phyloP scores from a whole-genome alignment of 2,888 invertebrate genomes.

The Acronicta leporina region DNA sequence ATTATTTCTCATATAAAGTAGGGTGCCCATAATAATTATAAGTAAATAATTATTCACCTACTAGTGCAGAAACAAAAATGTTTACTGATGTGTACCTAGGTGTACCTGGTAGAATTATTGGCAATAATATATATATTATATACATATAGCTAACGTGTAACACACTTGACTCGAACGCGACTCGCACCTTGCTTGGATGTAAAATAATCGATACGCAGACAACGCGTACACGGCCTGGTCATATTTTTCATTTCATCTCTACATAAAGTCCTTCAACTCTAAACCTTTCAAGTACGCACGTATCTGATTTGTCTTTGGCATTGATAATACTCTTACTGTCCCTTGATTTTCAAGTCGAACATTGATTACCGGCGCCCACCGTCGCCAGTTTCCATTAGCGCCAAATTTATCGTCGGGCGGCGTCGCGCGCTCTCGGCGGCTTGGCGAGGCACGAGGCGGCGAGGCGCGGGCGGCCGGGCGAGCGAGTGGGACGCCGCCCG shows the following conservation, averaged over 20 bases:
- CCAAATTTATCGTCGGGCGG: slow-evolving; percentile 87
- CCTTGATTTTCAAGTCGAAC: slow-evolving; percentile 81
- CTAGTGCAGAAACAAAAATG: no score
- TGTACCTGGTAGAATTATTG: neutral
- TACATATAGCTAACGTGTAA: slow-evolving; percentile 39
- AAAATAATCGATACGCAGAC: slow-evolving; percentile 56
- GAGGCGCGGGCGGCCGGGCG: slow-evolving; percentile 64
- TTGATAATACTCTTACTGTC: slow-evolving; percentile 70
- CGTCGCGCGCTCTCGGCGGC: slow-evolving; percentile 76
- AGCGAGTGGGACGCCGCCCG: slow-evolving; percentile 75
- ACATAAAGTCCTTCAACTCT: slow-evolving; percentile 27
- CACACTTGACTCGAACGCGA: slow-evolving; percentile 36
- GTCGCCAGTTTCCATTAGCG: slow-evolving; percentile 84
- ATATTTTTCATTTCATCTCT: slow-evolving; percentile 39
- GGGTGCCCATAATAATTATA: neutral
- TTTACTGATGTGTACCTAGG: neutral
- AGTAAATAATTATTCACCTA: no score
- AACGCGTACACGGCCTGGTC: slow-evolving; percentile 31
- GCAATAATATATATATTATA: slow-evolving; percentile 26
- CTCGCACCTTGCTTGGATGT: slow-evolving; percentile 57
- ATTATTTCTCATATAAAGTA: neutral
- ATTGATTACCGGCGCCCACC: slow-evolving; percentile 86
- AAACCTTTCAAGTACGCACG: slow-evolving; percentile 30
- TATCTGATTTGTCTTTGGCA: slow-evolving; percentile 54
- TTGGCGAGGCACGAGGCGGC: slow-evolving; percentile 64